A percentile compares a stretch with the other conserved stretches of the same genome.
phyloP scores from a whole-genome alignment of 1,140 invertebrate species.

The Pteromalus puparum region DNA sequence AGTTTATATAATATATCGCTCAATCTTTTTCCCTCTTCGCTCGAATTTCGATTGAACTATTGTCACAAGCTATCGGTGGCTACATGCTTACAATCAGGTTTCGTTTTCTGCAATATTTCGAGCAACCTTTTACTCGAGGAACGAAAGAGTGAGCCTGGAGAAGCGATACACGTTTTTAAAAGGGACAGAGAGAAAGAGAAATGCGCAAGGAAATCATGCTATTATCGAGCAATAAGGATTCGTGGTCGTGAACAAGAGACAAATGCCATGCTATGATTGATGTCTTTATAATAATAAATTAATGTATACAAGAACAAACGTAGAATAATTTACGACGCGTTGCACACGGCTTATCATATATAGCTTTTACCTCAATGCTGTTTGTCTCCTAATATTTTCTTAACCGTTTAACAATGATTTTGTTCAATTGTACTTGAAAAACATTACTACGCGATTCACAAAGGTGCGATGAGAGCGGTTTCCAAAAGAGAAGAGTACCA shows the following conservation, averaged over 20 bases:
- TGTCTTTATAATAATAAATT: slow-evolving; percentile 37
- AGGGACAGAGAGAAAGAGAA: not conserved
- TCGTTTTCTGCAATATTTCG: too few species aligned
- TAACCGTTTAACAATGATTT: slow-evolving; percentile 25
- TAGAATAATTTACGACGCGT: not conserved
- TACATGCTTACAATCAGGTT: not conserved
- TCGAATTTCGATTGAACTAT: not conserved
- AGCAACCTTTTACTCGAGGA: not conserved
- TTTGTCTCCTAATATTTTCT: slow-evolving; percentile 16
- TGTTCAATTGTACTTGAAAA: not conserved
- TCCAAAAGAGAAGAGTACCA: slow-evolving; percentile 7
- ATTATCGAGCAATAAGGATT: slow-evolving; percentile 22
- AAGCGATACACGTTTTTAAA: not conserved
- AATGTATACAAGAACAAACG: slow-evolving; percentile 40
- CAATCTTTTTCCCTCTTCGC: not conserved
- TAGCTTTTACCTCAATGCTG: slow-evolving; percentile 2
- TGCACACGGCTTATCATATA: slow-evolving; percentile 8
- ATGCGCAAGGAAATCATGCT: not conserved
- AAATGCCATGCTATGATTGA: slow-evolving; percentile 22
- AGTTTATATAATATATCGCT: not conserved
- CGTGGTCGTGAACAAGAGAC: not conserved
- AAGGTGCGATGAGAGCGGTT: slow-evolving; percentile 9
- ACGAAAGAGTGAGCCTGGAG: not conserved
- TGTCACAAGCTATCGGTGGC: not conserved
- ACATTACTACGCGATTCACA: slow-evolving; percentile 24